A percentile compares a stretch with the other conserved stretches of the same genome.
Evolutionary conservation across 2,113 vertebrate genomes (phyloP).

Genomic region (Brevimyrus niger): DNA sequence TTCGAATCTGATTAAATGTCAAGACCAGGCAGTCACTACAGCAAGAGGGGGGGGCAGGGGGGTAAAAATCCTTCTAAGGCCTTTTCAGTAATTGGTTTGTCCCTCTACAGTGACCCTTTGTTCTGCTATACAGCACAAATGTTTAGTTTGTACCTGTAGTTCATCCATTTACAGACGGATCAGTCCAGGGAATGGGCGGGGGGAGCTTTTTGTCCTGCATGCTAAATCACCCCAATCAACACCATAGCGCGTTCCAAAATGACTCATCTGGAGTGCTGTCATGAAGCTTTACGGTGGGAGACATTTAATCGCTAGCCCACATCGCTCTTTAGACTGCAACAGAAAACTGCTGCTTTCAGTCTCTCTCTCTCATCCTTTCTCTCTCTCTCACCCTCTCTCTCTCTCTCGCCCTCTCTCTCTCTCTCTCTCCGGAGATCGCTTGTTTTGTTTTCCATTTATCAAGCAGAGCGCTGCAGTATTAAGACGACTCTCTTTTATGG

Average conservation of each 20-base stretch:
- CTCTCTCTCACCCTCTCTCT: not conserved
- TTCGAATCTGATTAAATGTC: slow-evolving; percentile 16
- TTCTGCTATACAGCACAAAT: not conserved
- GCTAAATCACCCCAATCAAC: slow-evolving; percentile 42
- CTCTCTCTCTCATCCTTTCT: slow-evolving; percentile 9
- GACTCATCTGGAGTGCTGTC: slow-evolving; percentile 46
- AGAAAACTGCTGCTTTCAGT: slow-evolving; percentile 34
- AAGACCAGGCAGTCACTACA: not conserved
- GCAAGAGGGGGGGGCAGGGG: not conserved
- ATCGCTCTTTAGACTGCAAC: slow-evolving; percentile 46
- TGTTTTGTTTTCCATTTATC: slow-evolving; percentile 32
- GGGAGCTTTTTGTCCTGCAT: slow-evolving; percentile 53
- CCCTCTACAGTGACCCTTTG: not conserved
- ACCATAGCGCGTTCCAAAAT: slow-evolving; percentile 43
- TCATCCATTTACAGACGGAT: slow-evolving; percentile 51
- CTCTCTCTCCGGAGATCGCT: slow-evolving; percentile 27
- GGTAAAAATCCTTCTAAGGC: slow-evolving; percentile 25
- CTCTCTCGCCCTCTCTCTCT: slow-evolving; percentile 10
- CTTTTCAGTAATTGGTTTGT: slow-evolving; percentile 33
- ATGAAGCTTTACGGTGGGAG: slow-evolving; percentile 40
- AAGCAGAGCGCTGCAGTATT: slow-evolving; percentile 18
- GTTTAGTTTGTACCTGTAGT: slow-evolving; percentile 51
- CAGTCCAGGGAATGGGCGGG: slow-evolving; percentile 46
- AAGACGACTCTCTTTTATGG: slow-evolving; percentile 12
- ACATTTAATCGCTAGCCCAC: slow-evolving; percentile 36